phyloP scores from a whole-genome alignment of 2,888 invertebrate genomes.

The Thysanoteuthis rhombus region DNA sequence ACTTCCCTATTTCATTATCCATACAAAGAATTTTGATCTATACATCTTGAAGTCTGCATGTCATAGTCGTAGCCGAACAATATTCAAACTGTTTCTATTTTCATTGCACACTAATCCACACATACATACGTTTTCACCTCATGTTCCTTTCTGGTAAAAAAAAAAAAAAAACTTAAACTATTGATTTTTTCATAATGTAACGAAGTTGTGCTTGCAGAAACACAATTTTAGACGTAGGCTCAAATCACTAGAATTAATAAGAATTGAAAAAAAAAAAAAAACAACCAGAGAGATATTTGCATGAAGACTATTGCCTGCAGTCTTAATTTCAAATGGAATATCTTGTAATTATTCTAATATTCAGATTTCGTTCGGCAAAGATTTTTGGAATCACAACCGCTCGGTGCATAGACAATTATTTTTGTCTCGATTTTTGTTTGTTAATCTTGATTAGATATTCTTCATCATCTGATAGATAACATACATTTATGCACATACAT shows the following conservation, averaged over 20 bases:
- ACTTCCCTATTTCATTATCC: background rate
- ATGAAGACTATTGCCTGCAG: background rate
- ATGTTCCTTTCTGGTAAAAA: too few relatives aligned
- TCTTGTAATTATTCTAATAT: background rate
- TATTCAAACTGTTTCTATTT: too few relatives aligned
- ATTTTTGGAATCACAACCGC: background rate
- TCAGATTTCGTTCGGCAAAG: background rate
- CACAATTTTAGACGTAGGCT: background rate
- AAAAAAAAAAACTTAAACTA: too few relatives aligned
- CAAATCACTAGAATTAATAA: background rate
- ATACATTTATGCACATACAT: too few relatives aligned
- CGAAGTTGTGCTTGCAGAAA: background rate
- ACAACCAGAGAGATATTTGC: background rate
- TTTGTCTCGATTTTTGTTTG: background rate
- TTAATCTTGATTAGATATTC: background rate
- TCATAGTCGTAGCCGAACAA: background rate
- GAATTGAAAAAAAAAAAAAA: too few relatives aligned
- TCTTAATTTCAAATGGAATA: background rate
- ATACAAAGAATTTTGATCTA: background rate
- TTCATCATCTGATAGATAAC: background rate
- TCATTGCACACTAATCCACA: too few relatives aligned
- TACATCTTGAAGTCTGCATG: background rate
- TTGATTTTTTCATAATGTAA: background rate
- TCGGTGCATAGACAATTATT: background rate
- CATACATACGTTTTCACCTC: too few relatives aligned